Conservation (phyloP, 2,113 vertebrate species). For the human (Homo sapiens) region GRCh38 chr5:115844501-115845000, state of each 20-base stretch:
- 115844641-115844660: neutral
- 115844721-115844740: neutral
- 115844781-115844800: constrained; percentile 40
- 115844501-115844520: neutral
- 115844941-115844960: constrained; percentile 21
- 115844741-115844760: neutral
- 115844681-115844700: neutral
- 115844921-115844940: neutral
- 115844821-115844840: neutral
- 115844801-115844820: neutral
- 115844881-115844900: neutral
- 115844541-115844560: neutral
- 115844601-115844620: neutral
- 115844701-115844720: neutral
- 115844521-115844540: neutral
- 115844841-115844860: neutral
- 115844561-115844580: neutral
- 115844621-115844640: neutral
- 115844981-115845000: neutral
- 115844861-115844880: neutral
- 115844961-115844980: constrained; percentile 6
- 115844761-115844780: neutral
- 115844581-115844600: neutral
- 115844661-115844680: neutral
- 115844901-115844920: neutral